These are phyloP conservation scores for Sebastes matsubarae DNA, from an alignment of 2,797 vertebrate species.

Conservation along the genomic window DNA sequence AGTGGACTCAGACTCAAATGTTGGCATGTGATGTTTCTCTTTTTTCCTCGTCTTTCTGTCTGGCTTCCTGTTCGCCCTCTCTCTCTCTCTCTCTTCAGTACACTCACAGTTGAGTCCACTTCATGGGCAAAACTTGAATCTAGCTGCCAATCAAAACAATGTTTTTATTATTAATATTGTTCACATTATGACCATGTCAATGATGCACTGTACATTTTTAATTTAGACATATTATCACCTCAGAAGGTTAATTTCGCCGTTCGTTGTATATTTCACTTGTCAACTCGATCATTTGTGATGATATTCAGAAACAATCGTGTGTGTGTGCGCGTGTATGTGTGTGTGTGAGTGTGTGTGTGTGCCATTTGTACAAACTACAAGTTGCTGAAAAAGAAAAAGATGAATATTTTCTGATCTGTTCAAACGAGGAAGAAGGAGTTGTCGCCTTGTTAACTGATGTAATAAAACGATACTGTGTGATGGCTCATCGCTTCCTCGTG, in stretches of 20 bases:
- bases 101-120: background rate
- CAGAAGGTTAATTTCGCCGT: constrained; percentile 17
- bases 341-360: background rate
- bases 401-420: constrained; percentile 77
- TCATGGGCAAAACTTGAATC: constrained; percentile 46
- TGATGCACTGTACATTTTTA: constrained; percentile 24
- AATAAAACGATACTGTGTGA: constrained; percentile 71
- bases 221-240: constrained; percentile 15
- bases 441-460: constrained; percentile 71
- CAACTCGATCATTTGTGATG: constrained; percentile 46
- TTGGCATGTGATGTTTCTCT: constrained; percentile 28
- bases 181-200: background rate
- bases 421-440: constrained; percentile 46
- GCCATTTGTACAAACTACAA: constrained; percentile 69
- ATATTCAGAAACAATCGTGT: constrained; percentile 37
- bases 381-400: constrained; percentile 58
- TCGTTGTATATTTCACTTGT: constrained; percentile 28
- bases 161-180: constrained; percentile 22
- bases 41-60: background rate
- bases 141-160: constrained; percentile 39
- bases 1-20: constrained; percentile 21
- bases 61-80: background rate
- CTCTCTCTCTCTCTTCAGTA: background rate
- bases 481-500: background rate
- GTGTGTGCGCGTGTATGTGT: background rate